Conservation (phyloP, 53 echinoderm and acorn worm species). For the Temnopleurus reevesii region DNA sequence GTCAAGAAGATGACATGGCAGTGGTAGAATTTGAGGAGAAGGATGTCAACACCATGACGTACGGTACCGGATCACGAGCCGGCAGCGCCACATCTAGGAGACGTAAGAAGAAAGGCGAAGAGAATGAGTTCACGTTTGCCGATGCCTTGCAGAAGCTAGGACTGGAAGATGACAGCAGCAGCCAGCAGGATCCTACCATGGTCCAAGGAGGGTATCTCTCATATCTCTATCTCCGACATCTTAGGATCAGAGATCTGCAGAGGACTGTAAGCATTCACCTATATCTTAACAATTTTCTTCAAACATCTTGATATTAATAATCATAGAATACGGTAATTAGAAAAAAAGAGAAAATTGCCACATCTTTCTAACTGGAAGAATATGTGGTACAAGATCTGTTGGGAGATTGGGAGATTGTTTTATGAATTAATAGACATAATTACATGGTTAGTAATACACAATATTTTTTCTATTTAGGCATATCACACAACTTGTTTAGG, state of each 20-base stretch:
- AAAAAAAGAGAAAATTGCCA: no score
- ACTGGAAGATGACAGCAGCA: slow-evolving; percentile 88
- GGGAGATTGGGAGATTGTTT: no score
- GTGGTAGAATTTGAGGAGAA: slow-evolving; percentile 96
- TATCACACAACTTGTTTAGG: no score
- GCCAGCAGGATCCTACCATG: slow-evolving; percentile 90
- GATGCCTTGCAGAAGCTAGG: slow-evolving; percentile 92
- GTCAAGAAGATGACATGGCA: slow-evolving; percentile 77
- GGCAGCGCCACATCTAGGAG: slow-evolving; percentile 61
- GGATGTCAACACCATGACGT: slow-evolving; percentile 88
- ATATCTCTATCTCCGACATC: slow-evolving; percentile 89
- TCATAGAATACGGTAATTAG: no score
- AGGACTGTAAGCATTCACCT: slow-evolving; percentile 80
- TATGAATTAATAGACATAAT: no score
- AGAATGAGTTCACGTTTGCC: slow-evolving; percentile 78
- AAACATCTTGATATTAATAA: background rate
- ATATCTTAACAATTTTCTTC: background rate
- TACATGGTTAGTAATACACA: no score
- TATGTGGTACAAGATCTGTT: no score
- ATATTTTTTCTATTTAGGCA: no score
- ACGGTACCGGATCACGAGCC: slow-evolving; percentile 66
- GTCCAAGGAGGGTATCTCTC: slow-evolving; percentile 94
- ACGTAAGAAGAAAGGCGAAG: slow-evolving; percentile 69
- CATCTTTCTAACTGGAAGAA: no score
- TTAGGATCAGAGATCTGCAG: slow-evolving; percentile 91